Percentiles rank a stretch among this genome's conserved stretches.
These are phyloP conservation scores for Psittacula cyanocephala DNA, from an alignment of 2,113 vertebrate species.

Conservation along the genomic window DNA sequence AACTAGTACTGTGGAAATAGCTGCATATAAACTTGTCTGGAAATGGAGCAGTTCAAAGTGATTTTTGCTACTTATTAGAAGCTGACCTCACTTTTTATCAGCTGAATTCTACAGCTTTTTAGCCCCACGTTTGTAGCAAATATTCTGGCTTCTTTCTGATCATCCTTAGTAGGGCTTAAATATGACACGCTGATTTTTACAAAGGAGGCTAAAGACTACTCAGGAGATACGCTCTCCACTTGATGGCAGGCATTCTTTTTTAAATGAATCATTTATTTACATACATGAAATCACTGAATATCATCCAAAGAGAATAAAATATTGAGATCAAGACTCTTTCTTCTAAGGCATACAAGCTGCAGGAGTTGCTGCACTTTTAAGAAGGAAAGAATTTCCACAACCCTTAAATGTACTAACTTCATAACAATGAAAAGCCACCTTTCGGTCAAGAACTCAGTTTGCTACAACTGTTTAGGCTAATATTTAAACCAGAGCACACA, in stretches of 20 bases:
- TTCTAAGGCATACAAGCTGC: neutral
- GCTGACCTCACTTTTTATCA: neutral
- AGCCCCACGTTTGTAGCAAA: neutral
- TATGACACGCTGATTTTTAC: neutral
- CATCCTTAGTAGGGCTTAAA: neutral
- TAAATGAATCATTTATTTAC: neutral
- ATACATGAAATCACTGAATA: neutral
- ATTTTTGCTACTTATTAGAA: neutral
- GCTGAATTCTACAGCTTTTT: neutral
- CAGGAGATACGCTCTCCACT: neutral
- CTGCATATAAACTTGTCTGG: neutral
- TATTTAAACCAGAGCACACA: slow-evolving; percentile 15
- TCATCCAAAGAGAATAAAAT: neutral
- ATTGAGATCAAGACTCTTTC: neutral
- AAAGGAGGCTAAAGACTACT: neutral
- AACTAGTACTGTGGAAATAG: neutral
- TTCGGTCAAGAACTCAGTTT: neutral
- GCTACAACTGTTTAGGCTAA: neutral
- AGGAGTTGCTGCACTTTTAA: neutral
- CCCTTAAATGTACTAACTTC: neutral
- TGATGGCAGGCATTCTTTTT: neutral
- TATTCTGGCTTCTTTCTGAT: neutral
- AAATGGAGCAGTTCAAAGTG: neutral
- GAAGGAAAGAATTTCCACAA: neutral
- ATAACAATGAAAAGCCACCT: slow-evolving; percentile 4